These are phyloP conservation scores for Cacoxenus indagator DNA, from an alignment of 2,888 invertebrate species.

Conservation along the genomic window DNA sequence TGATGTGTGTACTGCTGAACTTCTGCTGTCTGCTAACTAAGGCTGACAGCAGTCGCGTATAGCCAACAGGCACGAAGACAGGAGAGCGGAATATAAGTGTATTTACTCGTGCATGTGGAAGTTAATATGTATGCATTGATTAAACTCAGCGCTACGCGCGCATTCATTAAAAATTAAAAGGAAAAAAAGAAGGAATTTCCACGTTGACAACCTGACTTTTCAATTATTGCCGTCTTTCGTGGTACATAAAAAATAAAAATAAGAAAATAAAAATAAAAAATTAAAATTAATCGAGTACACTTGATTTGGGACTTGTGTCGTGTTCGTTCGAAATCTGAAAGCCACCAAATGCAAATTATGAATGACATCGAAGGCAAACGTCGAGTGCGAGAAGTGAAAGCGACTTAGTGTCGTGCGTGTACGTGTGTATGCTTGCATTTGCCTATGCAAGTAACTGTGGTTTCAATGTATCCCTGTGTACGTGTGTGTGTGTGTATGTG, in stretches of 20 bases:
- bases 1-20: constrained; percentile 31
- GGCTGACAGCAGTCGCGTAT: no score
- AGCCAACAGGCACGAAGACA: neutral
- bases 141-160: no score
- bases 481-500: neutral
- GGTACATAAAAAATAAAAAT: neutral
- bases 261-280: neutral
- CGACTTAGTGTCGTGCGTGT: neutral
- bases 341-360: constrained; percentile 6
- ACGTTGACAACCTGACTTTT: neutral
- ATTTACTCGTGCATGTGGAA: no score
- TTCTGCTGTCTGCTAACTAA: no score
- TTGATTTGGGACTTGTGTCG: constrained; percentile 38
- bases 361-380: neutral
- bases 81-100: no score
- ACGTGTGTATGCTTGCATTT: neutral
- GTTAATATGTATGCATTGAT: no score
- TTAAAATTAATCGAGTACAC: constrained; percentile 21
- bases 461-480: no score
- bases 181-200: constrained; percentile 39
- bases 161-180: constrained; percentile 58
- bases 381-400: neutral
- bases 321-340: neutral
- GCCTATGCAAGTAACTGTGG: no score
- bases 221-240: neutral